Conservation (phyloP, 2,888 invertebrate species). For the Hybos culiciformis region DNA sequence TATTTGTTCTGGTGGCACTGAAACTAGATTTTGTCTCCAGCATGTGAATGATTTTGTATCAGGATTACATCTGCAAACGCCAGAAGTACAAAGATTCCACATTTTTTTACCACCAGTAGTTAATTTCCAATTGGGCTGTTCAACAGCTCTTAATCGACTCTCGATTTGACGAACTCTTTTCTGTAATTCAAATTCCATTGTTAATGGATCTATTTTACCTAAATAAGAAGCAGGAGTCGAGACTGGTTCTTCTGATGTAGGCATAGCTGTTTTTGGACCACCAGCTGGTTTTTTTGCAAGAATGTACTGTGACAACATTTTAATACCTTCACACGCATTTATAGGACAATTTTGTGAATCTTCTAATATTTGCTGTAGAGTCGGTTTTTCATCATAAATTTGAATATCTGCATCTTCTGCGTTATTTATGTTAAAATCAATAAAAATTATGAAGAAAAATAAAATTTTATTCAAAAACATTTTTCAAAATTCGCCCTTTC, state of each 20-base stretch:
- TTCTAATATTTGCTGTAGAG: slow-evolving; percentile 21
- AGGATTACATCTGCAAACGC: slow-evolving; percentile 49
- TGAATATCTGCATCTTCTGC: background rate
- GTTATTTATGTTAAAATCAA: background rate
- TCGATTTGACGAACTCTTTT: slow-evolving; percentile 39
- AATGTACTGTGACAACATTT: slow-evolving; percentile 29
- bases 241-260: background rate
- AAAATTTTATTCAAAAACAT: background rate
- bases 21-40: slow-evolving; percentile 44
- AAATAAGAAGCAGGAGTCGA: slow-evolving; percentile 1
- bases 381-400: slow-evolving; percentile 13
- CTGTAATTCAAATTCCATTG: slow-evolving; percentile 20
- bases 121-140: slow-evolving; percentile 52
- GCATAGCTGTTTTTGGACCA: background rate
- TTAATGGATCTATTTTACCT: slow-evolving; percentile 16
- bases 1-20: slow-evolving; percentile 45
- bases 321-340: slow-evolving; percentile 37
- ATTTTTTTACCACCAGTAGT: slow-evolving; percentile 36
- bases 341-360: slow-evolving; percentile 32
- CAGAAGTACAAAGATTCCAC: slow-evolving; percentile 46
- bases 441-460: background rate
- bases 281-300: slow-evolving; percentile 20
- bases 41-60: slow-evolving; percentile 50
- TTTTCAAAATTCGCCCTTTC: too few relatives aligned
- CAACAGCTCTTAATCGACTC: slow-evolving; percentile 45